Evolutionary conservation across 2,888 invertebrate genomes (phyloP).

Genomic region (Sarcophaga caerulescens): DNA sequence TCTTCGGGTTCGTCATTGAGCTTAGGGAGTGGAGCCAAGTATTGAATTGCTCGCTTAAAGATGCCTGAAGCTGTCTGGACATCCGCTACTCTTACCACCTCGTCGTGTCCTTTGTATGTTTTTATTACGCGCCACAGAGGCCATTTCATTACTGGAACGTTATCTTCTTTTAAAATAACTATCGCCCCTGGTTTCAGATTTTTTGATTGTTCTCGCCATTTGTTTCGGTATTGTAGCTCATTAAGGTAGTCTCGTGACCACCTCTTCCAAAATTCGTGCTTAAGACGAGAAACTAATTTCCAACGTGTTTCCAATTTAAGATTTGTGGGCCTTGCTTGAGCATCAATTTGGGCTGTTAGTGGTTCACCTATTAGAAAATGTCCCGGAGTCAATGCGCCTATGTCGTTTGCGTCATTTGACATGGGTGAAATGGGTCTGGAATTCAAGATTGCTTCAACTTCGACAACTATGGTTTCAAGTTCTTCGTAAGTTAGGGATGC

Average conservation of each 20-base stretch:
- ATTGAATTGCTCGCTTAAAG: not conserved
- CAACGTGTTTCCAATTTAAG: constrained; percentile 13
- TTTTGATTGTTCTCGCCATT: no score
- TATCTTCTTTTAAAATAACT: no score
- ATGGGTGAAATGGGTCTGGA: constrained; percentile 69
- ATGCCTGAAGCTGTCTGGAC: constrained; percentile 1
- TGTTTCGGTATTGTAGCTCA: no score
- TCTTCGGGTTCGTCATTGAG: constrained; percentile 19
- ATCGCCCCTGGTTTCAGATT: no score
- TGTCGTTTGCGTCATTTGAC: constrained; percentile 64
- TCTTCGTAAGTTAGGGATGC: not conserved
- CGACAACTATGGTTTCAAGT: constrained; percentile 58
- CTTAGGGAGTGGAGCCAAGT: not conserved
- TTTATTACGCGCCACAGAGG: no score
- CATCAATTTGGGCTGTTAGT: constrained; percentile 44
- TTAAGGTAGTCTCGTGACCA: constrained; percentile 64
- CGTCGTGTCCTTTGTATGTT: not conserved
- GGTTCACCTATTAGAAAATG: constrained; percentile 47
- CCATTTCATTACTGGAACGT: no score
- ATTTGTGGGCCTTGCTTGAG: not conserved
- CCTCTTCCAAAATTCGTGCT: constrained; percentile 64
- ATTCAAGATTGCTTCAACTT: constrained; percentile 71
- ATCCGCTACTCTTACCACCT: constrained; percentile 12
- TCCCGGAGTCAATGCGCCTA: constrained; percentile 58
- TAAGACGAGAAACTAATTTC: constrained; percentile 53